Evolutionary conservation across 1,140 invertebrate genomes (phyloP), one percentile per base, ranked within the genome.

Genomic region (Neodiprion virginianus): DNA sequence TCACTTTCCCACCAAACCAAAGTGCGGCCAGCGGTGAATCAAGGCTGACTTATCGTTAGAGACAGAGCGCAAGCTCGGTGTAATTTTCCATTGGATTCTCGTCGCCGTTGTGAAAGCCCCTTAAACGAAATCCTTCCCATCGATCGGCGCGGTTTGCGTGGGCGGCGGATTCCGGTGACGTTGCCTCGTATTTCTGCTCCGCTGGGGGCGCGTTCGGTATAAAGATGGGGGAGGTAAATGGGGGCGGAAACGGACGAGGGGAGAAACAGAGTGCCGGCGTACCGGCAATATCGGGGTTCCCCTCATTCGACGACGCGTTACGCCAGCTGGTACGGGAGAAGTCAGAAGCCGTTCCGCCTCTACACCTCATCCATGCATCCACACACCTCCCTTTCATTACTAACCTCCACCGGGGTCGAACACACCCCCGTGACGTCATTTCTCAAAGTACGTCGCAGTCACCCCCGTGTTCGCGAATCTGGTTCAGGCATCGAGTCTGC

Each of bases 141-240:
- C 69, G 74, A 74, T 74, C 74, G 69, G n/a, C 48, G 14, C 49
- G 53, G 49, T 14, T 61, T 53, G 69, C 47, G 67, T 67, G 74
- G 69, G 69, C 9, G 70, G 61, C 14, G 70, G 61, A 67, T 47
- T 40, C 67, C 67, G 48, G 70, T 75, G 74, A 75, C 74, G 74
- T 75, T 72, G 67, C 48, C 12, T 67, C 66, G 21, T 61, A 61
- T 61, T 61, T 61, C 53, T 17, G n/a, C 53, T 8, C 8, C 53
- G 53, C 8, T 61, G 53, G 8, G 53, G 53, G 53, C 53, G 53
- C 53, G 53, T 61, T 17, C 53, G 53, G 53, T 12, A 7, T 17
- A 17, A 61, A 8, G 53, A 17, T 61, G 53, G 53, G 50, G 53
- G 53, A 17, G 11, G 53, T 0, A 61, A 61, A 61, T 61, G 53